These are phyloP conservation scores for Drosophila atroscutellata DNA, from an alignment of 2,888 invertebrate species.

Conservation along the genomic window DNA sequence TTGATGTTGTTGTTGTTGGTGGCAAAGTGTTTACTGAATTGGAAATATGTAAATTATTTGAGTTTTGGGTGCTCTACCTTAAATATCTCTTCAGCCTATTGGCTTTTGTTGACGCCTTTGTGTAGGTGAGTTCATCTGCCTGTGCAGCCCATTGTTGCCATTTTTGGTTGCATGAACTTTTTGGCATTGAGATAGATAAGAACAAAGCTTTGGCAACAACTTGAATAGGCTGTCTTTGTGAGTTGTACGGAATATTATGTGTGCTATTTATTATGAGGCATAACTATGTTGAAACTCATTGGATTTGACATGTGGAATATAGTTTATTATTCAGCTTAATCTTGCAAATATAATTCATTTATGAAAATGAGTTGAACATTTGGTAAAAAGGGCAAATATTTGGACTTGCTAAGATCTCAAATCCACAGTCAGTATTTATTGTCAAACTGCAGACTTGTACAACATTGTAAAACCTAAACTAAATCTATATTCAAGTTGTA, in stretches of 20 bases:
- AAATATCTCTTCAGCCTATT: constrained; percentile 27
- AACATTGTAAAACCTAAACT: not conserved
- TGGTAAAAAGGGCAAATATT: not conserved
- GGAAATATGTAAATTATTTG: constrained; percentile 74
- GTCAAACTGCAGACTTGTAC: not conserved
- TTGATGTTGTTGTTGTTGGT: constrained; percentile 12
- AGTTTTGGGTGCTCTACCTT: constrained; percentile 37
- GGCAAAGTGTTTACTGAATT: constrained; percentile 59
- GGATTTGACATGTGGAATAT: not conserved
- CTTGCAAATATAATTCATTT: not conserved
- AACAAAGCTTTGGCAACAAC: not conserved
- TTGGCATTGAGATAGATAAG: not conserved
- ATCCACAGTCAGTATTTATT: not conserved
- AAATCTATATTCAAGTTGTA: not conserved
- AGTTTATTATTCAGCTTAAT: not conserved
- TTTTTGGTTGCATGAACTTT: constrained; percentile 8
- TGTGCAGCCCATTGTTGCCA: constrained; percentile 18
- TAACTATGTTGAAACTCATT: not conserved
- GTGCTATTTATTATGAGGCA: not conserved
- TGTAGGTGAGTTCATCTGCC: not conserved
- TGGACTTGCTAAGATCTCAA: not conserved
- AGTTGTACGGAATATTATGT: not conserved
- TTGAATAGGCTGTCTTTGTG: not conserved
- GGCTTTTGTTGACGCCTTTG: constrained; percentile 18
- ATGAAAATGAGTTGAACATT: not conserved